Evolutionary conservation across 2,797 vertebrate genomes (phyloP).

Genomic region (Craterocephalus amniculus): DNA sequence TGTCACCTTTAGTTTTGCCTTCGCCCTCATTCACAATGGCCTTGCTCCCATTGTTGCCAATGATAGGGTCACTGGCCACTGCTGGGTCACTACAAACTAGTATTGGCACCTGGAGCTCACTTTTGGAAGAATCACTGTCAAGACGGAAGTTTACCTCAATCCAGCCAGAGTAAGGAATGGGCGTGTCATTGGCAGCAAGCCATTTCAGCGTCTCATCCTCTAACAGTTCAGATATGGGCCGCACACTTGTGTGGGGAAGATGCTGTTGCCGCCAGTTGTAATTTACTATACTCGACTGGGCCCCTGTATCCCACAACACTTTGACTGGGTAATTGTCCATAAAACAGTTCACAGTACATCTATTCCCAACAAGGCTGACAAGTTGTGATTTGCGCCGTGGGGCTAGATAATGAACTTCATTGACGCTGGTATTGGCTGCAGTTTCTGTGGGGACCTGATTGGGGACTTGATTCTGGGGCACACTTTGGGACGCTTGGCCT

Average conservation of each 20-base stretch:
- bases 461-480: neutral
- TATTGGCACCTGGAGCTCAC: slow-evolving; percentile 13
- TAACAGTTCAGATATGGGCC: slow-evolving; percentile 20
- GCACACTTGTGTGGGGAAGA: slow-evolving; percentile 24
- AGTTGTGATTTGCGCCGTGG: neutral
- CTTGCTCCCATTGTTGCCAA: slow-evolving; percentile 14
- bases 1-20: neutral
- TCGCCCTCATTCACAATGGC: neutral
- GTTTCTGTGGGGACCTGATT: too few species aligned
- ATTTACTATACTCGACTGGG: slow-evolving; percentile 30
- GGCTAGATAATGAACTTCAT: neutral
- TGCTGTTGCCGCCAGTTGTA: slow-evolving; percentile 11
- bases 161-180: slow-evolving; percentile 27
- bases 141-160: slow-evolving; percentile 20
- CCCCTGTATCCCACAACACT: slow-evolving; percentile 30
- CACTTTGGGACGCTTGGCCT: rapidly evolving
- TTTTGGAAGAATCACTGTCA: neutral
- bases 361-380: slow-evolving; percentile 17
- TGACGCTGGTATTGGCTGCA: neutral
- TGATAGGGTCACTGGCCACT: slow-evolving; percentile 21
- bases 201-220: slow-evolving; percentile 12
- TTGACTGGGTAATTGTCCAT: slow-evolving; percentile 22
- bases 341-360: slow-evolving; percentile 26
- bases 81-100: slow-evolving; percentile 14
- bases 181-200: slow-evolving; percentile 27